phyloP scores from a whole-genome alignment of 2,888 invertebrate genomes.

The Lithophane ornitopus region DNA sequence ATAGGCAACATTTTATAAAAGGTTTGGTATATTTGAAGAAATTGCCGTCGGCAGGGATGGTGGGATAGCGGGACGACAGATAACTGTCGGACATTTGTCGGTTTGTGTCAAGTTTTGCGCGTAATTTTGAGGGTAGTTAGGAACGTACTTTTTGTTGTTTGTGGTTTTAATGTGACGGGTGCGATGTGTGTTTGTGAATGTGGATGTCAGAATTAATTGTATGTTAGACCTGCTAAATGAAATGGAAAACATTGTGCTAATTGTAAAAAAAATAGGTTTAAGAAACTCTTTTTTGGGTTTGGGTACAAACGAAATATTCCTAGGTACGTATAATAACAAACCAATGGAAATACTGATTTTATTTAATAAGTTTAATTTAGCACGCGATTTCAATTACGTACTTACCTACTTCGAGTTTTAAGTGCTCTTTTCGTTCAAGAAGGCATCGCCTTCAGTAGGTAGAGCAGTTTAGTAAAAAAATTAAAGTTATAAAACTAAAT shows the following conservation, averaged over 20 bases:
- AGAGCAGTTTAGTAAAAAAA: not conserved
- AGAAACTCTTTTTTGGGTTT: not conserved
- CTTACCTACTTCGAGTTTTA: not conserved
- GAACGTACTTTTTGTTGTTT: slow-evolving; percentile 50
- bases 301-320: not conserved
- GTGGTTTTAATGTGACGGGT: slow-evolving; percentile 44
- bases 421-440: slow-evolving; percentile 1
- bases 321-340: not conserved
- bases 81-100: slow-evolving; percentile 57
- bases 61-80: slow-evolving; percentile 22
- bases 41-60: slow-evolving; percentile 49
- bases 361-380: not conserved
- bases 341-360: not conserved
- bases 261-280: not conserved
- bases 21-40: slow-evolving; percentile 56
- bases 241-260: slow-evolving; percentile 12
- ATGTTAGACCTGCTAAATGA: slow-evolving; percentile 17
- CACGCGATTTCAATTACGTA: not conserved
- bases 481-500: too few relatives aligned
- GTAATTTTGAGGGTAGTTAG: slow-evolving; percentile 48
- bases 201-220: slow-evolving; percentile 34
- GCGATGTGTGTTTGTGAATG: slow-evolving; percentile 37
- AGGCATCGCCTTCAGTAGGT: not conserved
- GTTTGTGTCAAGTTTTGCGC: slow-evolving; percentile 52
- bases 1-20: slow-evolving; percentile 62